These are phyloP conservation scores for Dendrolimus houi DNA, from an alignment of 2,888 invertebrate genomes.

Conservation along the genomic window DNA sequence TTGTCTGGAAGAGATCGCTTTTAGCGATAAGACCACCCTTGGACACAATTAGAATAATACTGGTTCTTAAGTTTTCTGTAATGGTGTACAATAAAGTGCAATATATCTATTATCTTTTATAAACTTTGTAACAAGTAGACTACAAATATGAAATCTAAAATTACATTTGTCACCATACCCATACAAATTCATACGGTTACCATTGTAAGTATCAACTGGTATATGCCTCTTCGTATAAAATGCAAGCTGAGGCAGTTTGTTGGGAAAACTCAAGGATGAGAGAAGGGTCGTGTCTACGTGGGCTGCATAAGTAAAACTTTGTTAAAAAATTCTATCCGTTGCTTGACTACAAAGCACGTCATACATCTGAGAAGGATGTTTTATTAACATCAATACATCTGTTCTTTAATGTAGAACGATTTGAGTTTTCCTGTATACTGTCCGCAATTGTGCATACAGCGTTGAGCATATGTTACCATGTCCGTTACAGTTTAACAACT, in stretches of 20 bases:
- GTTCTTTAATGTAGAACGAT: neutral
- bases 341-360: slow-evolving; percentile 14
- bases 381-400: neutral
- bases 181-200: neutral
- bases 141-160: no score
- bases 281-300: slow-evolving; percentile 39
- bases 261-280: slow-evolving; percentile 37
- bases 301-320: slow-evolving; percentile 47
- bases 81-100: no score
- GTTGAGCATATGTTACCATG: no score
- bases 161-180: neutral
- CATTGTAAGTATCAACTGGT: slow-evolving; percentile 2
- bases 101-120: no score
- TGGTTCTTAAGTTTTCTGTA: no score
- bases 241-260: slow-evolving; percentile 44
- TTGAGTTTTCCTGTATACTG: neutral
- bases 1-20: no score
- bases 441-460: no score
- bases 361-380: neutral
- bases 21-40: no score
- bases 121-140: no score
- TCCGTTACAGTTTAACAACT: no score
- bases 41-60: no score
- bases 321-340: slow-evolving; percentile 47
- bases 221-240: slow-evolving; percentile 36